Percentiles rank a stretch among this genome's conserved stretches.
Conservation (phyloP, 2,113 vertebrate genomes). For the Nasalis larvatus region DNA sequence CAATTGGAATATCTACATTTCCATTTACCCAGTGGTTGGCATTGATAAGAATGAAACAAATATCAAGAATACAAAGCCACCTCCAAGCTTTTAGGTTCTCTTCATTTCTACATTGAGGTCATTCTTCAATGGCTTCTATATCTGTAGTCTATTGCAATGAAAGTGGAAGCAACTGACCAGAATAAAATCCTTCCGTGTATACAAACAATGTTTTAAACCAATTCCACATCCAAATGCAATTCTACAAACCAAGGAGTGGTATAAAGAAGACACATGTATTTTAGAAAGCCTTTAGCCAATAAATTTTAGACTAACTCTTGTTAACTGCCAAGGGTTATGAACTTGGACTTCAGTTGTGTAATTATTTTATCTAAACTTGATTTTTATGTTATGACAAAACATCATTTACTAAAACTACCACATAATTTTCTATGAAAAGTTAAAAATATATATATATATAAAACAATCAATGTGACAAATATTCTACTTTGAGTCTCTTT, state of each 20-base stretch:
- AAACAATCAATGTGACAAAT: not conserved
- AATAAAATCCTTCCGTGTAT: not conserved
- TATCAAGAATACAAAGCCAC: not conserved
- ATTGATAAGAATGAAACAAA: not conserved
- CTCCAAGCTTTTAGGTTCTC: not conserved
- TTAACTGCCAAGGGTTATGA: not conserved
- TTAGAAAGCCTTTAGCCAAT: not conserved
- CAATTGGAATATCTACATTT: not conserved
- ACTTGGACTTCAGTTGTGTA: not conserved
- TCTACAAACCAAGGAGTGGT: not conserved
- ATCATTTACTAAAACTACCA: not conserved
- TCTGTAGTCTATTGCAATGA: not conserved
- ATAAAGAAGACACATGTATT: not conserved
- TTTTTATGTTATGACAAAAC: not conserved
- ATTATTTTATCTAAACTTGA: conserved; percentile 16
- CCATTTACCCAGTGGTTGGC: not conserved
- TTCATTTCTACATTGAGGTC: not conserved
- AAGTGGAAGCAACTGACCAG: not conserved
- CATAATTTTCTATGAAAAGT: not conserved
- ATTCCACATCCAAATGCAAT: not conserved
- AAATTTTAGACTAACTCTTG: conserved; percentile 3
- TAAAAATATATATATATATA: not conserved
- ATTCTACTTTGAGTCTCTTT: not conserved
- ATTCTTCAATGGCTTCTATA: not conserved
- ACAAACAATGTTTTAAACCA: not conserved